Conservation (phyloP, 2,113 vertebrate species). For the Anguilla rostrata region DNA sequence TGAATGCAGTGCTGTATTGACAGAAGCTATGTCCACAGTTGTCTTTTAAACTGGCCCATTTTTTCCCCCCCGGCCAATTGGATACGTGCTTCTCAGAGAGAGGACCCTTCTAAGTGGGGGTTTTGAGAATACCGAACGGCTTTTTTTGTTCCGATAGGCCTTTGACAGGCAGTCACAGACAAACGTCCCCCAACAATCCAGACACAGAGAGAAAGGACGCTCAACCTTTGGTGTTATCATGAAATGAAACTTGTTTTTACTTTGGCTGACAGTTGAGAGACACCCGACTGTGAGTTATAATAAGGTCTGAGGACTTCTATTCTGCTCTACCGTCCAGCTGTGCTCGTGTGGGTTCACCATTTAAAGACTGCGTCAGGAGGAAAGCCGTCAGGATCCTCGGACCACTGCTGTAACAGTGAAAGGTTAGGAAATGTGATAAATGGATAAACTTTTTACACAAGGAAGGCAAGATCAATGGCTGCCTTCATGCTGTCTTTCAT, state of each 20-base stretch:
- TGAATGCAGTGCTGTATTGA: not conserved
- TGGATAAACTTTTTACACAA: not conserved
- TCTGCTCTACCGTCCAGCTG: constrained; percentile 14
- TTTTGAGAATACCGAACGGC: not conserved
- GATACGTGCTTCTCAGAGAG: not conserved
- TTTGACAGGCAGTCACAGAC: not conserved
- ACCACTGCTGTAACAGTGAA: not conserved
- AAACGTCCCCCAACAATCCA: not conserved
- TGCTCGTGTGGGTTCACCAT: constrained; percentile 2
- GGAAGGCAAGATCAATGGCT: not conserved
- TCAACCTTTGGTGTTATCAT: constrained; percentile 12
- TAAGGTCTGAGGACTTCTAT: constrained; percentile 15
- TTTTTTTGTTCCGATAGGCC: not conserved
- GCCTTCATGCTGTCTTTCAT: not conserved
- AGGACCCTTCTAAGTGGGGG: not conserved
- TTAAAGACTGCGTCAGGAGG: constrained; percentile 14
- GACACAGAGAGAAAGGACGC: not conserved
- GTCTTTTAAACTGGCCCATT: not conserved
- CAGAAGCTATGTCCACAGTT: not conserved
- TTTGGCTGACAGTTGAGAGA: constrained; percentile 20
- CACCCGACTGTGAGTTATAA: constrained; percentile 25
- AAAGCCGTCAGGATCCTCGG: not conserved
- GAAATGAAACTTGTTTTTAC: not conserved
- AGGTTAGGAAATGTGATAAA: not conserved
- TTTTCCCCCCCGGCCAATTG: not conserved